phyloP scores from a whole-genome alignment of 1,140 invertebrate genomes.

The Oreohelix idahoensis region DNA sequence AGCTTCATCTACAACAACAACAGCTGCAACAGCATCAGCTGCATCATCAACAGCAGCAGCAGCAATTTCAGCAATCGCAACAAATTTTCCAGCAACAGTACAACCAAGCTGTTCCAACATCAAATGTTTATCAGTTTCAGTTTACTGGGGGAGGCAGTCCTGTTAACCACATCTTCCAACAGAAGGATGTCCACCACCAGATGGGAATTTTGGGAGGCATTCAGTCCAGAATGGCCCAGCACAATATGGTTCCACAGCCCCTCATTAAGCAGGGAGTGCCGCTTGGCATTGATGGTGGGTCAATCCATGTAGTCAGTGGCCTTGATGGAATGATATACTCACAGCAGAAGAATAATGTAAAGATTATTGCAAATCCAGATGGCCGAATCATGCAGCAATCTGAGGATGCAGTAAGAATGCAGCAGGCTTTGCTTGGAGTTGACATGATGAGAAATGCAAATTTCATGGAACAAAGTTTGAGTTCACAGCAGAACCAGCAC shows the following conservation, averaged over 20 bases:
- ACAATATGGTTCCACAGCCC: neutral
- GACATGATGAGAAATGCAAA: constrained; percentile 21
- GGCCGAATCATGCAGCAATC: constrained; percentile 21
- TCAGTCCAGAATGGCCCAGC: constrained; percentile 3
- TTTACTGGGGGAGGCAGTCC: constrained; percentile 16
- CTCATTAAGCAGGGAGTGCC: constrained; percentile 23
- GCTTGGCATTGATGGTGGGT: neutral
- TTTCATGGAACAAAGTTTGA: neutral
- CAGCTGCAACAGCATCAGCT: constrained; percentile 19
- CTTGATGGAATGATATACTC: constrained; percentile 32
- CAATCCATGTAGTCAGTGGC: constrained; percentile 17
- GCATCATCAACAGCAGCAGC: constrained; percentile 28
- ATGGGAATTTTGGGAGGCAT: constrained; percentile 6
- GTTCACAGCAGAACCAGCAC: neutral
- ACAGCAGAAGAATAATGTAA: constrained; percentile 24
- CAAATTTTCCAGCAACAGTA: constrained; percentile 21
- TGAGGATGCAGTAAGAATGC: constrained; percentile 11
- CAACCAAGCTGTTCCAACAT: constrained; percentile 15
- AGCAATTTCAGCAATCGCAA: constrained; percentile 20
- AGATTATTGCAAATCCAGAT: constrained; percentile 24
- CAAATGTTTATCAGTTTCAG: constrained; percentile 28
- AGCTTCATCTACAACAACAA: constrained; percentile 32
- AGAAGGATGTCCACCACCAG: constrained; percentile 11
- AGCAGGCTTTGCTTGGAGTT: constrained; percentile 24
- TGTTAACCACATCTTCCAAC: constrained; percentile 12